Evolutionary conservation across 2,797 vertebrate species (phyloP).

Genomic region (Platyrinchus mystaceus): DNA sequence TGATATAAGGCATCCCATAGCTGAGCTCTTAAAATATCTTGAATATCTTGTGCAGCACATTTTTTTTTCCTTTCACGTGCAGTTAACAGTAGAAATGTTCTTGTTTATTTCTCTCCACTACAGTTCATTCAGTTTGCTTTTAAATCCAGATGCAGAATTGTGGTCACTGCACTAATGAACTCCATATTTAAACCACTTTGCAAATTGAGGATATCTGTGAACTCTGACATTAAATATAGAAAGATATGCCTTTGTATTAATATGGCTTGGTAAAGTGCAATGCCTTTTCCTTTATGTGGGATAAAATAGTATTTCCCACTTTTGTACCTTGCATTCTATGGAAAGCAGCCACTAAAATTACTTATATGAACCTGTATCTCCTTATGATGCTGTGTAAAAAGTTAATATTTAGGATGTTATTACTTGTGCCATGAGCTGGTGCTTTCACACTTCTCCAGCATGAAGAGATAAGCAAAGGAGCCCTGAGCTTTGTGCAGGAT

Average conservation of each 20-base stretch:
- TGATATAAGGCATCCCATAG: not conserved
- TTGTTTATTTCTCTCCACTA: not conserved
- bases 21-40: not conserved
- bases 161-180: slow-evolving; percentile 24
- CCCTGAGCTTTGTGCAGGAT: not conserved
- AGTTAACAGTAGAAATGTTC: not conserved
- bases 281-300: not conserved
- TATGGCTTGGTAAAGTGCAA: not conserved
- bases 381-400: not conserved
- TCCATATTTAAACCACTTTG: not conserved
- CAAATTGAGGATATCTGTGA: not conserved
- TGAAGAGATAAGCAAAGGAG: not conserved
- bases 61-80: not conserved
- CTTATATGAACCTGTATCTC: not conserved
- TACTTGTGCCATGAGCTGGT: slow-evolving; percentile 15
- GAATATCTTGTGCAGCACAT: not conserved
- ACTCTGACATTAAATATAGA: not conserved
- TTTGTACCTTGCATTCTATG: not conserved
- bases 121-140: not conserved
- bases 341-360: not conserved
- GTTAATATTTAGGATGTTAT: not conserved
- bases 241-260: not conserved
- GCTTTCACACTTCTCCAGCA: slow-evolving; percentile 32
- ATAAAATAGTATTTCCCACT: not conserved
- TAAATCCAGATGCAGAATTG: not conserved